phyloP scores from a whole-genome alignment of 2,113 vertebrate species.

The Podilymbus podiceps region DNA sequence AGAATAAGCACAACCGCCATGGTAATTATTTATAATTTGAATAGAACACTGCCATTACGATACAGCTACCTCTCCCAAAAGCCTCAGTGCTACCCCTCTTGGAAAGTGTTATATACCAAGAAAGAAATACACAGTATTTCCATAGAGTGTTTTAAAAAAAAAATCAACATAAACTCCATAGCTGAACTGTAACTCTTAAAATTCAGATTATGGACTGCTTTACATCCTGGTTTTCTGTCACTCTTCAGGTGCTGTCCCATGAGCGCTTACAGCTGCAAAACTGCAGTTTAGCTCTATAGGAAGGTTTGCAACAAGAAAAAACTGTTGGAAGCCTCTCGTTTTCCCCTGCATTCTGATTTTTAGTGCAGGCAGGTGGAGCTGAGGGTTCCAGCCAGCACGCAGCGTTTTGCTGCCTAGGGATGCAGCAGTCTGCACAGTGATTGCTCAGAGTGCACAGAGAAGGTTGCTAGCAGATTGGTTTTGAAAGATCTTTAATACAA shows the following conservation, averaged over 20 bases:
- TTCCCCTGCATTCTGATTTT: neutral
- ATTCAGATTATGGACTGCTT: neutral
- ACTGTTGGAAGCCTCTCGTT: neutral
- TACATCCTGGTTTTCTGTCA: neutral
- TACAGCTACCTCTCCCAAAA: fast-evolving
- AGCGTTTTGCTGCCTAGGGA: neutral
- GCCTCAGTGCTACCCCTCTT: neutral
- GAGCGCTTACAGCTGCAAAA: neutral
- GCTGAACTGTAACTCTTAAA: neutral
- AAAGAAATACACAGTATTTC: neutral
- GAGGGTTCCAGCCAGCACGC: neutral
- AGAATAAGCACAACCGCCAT: too few relatives aligned
- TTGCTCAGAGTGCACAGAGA: neutral
- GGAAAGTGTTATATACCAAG: neutral
- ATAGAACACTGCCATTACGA: neutral
- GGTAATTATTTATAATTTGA: too few relatives aligned
- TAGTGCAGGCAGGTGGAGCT: slow-evolving; percentile 26
- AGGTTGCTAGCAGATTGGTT: neutral
- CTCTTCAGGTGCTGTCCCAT: neutral
- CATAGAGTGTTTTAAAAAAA: neutral
- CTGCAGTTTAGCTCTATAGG: neutral
- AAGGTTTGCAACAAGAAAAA: neutral
- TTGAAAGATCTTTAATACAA: neutral
- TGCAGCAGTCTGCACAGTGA: neutral
- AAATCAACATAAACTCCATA: neutral